A percentile compares a stretch with the other conserved stretches of the same genome.
These are phyloP conservation scores for Saccostrea cuccullata DNA, from an alignment of 1,140 invertebrate species.

Conservation along the genomic window DNA sequence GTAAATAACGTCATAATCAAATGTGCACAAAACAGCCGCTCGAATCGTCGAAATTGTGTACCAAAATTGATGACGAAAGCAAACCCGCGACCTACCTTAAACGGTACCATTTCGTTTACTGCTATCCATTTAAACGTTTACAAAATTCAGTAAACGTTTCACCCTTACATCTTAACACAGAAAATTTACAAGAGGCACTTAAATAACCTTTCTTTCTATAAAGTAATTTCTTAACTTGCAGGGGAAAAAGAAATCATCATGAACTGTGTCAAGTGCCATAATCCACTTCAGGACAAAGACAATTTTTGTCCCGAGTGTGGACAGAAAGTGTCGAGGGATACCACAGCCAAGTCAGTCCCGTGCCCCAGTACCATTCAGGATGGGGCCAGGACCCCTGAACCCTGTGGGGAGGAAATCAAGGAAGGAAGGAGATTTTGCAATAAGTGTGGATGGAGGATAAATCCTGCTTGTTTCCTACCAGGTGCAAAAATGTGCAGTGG, in stretches of 20 bases:
- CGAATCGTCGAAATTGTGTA: too few relatives aligned
- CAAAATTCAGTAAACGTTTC: too few relatives aligned
- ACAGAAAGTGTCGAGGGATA: background rate
- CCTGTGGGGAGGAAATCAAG: conserved; percentile 12
- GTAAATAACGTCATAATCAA: too few relatives aligned
- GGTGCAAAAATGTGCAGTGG: conserved; percentile 21
- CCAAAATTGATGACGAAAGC: too few relatives aligned
- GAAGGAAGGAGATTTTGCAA: background rate
- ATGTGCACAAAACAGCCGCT: too few relatives aligned
- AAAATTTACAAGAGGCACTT: too few relatives aligned
- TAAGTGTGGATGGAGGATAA: conserved; percentile 18
- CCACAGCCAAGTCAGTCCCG: background rate
- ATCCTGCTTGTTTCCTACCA: background rate
- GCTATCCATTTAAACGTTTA: too few relatives aligned
- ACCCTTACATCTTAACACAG: too few relatives aligned
- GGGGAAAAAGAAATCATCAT: background rate
- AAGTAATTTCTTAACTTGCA: too few relatives aligned
- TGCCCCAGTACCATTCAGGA: background rate
- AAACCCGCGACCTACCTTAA: too few relatives aligned
- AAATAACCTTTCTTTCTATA: too few relatives aligned
- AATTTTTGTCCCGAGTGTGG: conserved; percentile 10
- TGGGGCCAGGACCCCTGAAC: background rate
- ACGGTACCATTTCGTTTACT: too few relatives aligned
- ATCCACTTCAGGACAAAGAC: background rate
- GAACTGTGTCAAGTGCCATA: background rate